Evolutionary conservation across 2,888 invertebrate genomes (phyloP).

Genomic region (Ormyrus thymus): DNA sequence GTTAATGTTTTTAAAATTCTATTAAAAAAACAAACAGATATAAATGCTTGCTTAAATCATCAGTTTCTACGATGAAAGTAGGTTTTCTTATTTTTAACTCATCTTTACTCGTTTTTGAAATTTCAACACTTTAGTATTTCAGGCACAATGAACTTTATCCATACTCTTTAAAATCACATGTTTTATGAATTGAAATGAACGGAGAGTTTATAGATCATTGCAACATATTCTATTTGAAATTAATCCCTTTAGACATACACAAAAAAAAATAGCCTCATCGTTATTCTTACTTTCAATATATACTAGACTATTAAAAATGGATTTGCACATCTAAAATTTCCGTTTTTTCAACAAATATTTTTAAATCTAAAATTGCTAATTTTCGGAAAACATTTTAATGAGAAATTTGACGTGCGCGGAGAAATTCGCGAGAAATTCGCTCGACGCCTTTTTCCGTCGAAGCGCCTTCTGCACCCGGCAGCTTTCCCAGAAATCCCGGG

Average conservation of each 20-base stretch:
- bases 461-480: too few relatives aligned
- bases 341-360: too few relatives aligned
- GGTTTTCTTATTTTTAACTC: constrained; percentile 28
- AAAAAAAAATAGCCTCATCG: not conserved
- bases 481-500: too few relatives aligned
- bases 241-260: not conserved
- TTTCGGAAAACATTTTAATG: too few relatives aligned
- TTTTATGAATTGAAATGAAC: constrained; percentile 13
- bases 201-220: constrained; percentile 12
- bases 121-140: not conserved
- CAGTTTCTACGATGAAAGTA: not conserved
- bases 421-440: too few relatives aligned
- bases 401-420: too few relatives aligned
- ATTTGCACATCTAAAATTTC: too few relatives aligned
- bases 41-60: constrained; percentile 14
- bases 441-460: too few relatives aligned
- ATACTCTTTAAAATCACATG: not conserved
- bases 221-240: not conserved
- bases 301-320: too few relatives aligned
- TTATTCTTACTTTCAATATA: too few relatives aligned
- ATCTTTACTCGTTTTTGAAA: constrained; percentile 12
- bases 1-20: too few relatives aligned
- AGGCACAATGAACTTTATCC: constrained; percentile 3
- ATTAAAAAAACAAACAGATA: not conserved
- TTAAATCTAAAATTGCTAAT: too few relatives aligned